phyloP scores from a whole-genome alignment of 2,888 invertebrate genomes.

The Cephus rjabovi region DNA sequence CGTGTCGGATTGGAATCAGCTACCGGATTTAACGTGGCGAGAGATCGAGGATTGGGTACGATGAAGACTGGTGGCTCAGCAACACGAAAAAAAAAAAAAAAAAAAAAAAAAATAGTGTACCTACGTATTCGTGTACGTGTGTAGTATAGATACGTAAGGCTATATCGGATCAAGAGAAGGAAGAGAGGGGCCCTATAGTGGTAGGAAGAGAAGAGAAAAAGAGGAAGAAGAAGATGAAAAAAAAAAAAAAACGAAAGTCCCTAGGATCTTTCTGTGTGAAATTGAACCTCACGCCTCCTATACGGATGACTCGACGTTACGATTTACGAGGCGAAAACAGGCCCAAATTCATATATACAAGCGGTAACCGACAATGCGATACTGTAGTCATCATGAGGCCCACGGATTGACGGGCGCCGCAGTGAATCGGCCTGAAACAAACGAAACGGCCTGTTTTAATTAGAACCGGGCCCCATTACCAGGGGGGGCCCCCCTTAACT shows the following conservation, averaged over 20 bases:
- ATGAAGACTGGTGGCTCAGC: neutral
- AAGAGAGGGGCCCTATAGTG: neutral
- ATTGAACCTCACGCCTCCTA: slow-evolving; percentile 24
- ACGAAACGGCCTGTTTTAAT: neutral
- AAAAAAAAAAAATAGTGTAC: neutral
- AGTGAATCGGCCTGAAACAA: slow-evolving; percentile 3
- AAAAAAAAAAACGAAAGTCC: neutral
- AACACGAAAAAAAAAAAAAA: neutral
- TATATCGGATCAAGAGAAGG: neutral
- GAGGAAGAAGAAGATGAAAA: neutral
- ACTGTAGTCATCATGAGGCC: neutral
- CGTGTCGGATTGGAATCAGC: slow-evolving; percentile 59
- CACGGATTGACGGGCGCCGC: neutral
- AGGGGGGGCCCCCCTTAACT: neutral
- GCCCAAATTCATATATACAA: neutral
- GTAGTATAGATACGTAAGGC: neutral
- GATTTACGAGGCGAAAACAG: neutral
- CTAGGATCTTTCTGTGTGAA: slow-evolving; percentile 24
- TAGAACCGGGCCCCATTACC: neutral
- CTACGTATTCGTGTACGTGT: neutral
- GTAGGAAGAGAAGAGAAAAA: neutral
- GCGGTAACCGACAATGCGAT: neutral
- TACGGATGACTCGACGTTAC: slow-evolving; percentile 22
- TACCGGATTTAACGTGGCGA: slow-evolving; percentile 46
- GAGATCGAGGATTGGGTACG: slow-evolving; percentile 4